Evolutionary conservation across 2,888 invertebrate species (phyloP).

Genomic region (Tribolium freemani): DNA sequence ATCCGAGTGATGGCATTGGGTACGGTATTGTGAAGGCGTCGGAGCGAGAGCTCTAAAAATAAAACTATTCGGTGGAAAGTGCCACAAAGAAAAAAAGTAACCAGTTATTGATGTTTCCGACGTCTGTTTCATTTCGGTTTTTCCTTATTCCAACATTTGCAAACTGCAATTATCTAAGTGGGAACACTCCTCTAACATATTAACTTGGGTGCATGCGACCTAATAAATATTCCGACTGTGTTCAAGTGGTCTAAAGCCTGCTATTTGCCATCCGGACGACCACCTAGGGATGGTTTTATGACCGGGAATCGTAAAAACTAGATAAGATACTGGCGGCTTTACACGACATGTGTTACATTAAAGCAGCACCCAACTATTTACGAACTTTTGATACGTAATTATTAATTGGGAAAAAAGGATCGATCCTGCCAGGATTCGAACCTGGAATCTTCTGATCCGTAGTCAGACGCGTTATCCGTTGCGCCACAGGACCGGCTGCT

Average conservation of each 20-base stretch:
- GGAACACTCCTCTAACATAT: conserved; percentile 24
- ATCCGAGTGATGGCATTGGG: conserved; percentile 31
- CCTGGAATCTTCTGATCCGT: conserved; percentile 73
- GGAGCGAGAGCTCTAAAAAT: conserved; percentile 26
- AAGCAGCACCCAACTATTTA: conserved; percentile 18
- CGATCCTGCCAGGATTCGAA: conserved; percentile 69
- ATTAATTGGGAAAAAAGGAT: conserved; percentile 1
- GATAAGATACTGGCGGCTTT: conserved; percentile 41
- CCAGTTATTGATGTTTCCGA: conserved; percentile 5
- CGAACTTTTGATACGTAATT: background rate
- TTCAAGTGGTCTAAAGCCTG: conserved; percentile 34
- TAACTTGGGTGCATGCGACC: conserved; percentile 31
- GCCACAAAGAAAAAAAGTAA: conserved; percentile 15
- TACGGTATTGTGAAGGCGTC: conserved; percentile 18
- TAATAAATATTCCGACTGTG: conserved; percentile 37
- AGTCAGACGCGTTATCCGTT: conserved; percentile 74
- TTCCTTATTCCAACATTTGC: background rate
- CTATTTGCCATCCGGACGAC: conserved; percentile 40
- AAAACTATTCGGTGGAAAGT: conserved; percentile 21
- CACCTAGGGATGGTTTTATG: conserved; percentile 46
- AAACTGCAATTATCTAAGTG: conserved; percentile 34
- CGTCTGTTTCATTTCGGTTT: background rate
- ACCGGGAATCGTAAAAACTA: conserved; percentile 45
- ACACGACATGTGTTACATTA: conserved; percentile 32
- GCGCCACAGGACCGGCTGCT: conserved; percentile 70